Evolutionary conservation across 2,797 vertebrate genomes (phyloP).

Genomic region (Otolemur crassicaudatus): DNA sequence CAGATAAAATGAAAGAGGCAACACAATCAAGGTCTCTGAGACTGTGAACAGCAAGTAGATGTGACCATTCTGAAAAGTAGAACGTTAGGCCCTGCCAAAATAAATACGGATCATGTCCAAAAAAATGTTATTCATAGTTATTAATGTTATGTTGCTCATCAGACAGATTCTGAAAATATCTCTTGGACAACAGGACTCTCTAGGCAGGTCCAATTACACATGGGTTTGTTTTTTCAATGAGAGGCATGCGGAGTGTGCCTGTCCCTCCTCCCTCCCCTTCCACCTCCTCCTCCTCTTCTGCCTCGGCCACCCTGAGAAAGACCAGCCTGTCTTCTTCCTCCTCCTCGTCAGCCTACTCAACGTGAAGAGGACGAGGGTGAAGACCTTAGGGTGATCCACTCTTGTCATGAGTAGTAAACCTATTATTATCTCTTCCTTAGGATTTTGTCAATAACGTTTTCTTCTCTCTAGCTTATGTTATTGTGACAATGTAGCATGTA

Average conservation of each 20-base stretch:
- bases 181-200: neutral
- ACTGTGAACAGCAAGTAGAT: neutral
- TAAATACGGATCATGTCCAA: neutral
- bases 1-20: neutral
- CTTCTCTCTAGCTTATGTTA: neutral
- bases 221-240: neutral
- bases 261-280: neutral
- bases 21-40: constrained; percentile 20
- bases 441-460: neutral
- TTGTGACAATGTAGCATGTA: neutral
- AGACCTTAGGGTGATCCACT: neutral
- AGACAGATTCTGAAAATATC: constrained; percentile 24
- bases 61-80: neutral
- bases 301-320: neutral
- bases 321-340: neutral
- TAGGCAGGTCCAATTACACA: neutral
- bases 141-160: neutral
- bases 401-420: neutral
- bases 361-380: neutral
- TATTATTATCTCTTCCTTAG: neutral
- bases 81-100: neutral
- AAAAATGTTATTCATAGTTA: constrained; percentile 12
- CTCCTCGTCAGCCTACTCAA: neutral
- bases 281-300: neutral
- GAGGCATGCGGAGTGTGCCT: neutral